These are phyloP conservation scores for Caerostris extrusa DNA, from an alignment of 1,140 invertebrate species.

Conservation along the genomic window DNA sequence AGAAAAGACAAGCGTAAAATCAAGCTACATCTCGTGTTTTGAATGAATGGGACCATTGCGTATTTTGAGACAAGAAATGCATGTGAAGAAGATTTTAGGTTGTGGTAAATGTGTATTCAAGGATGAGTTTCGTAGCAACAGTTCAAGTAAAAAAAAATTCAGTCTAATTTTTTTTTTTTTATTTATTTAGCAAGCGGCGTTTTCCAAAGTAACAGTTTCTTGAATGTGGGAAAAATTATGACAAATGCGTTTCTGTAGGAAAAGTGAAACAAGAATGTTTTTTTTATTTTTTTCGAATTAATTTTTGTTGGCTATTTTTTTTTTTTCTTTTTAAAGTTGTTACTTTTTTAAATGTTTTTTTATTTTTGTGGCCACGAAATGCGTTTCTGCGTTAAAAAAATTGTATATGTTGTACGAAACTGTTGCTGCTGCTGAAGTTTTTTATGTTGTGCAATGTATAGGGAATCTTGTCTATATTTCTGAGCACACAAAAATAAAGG, in stretches of 20 bases:
- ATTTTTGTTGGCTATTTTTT: background rate
- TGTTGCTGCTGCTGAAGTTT: conserved; percentile 27
- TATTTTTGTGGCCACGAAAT: background rate
- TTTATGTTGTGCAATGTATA: conserved; percentile 7
- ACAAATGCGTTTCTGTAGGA: background rate
- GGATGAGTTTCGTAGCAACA: background rate
- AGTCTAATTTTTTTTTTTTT: background rate
- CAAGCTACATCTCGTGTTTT: background rate
- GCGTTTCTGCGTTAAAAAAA: background rate
- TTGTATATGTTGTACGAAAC: background rate
- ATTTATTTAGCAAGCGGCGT: background rate
- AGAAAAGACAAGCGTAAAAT: conserved; percentile 41
- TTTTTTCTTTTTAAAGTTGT: background rate
- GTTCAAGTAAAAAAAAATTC: background rate
- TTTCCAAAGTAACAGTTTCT: background rate
- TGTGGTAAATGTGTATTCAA: background rate
- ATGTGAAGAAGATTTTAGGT: background rate
- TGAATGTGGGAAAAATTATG: background rate
- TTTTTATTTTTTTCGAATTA: background rate
- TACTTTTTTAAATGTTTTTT: background rate
- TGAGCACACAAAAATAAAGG: conserved; percentile 3
- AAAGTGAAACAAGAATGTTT: background rate
- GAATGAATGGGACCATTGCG: background rate
- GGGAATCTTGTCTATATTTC: background rate
- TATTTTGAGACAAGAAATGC: background rate